Base-by-base conservation (phyloP, 2,888 invertebrate genomes). In the Caenorhabditis sinica region DNA sequence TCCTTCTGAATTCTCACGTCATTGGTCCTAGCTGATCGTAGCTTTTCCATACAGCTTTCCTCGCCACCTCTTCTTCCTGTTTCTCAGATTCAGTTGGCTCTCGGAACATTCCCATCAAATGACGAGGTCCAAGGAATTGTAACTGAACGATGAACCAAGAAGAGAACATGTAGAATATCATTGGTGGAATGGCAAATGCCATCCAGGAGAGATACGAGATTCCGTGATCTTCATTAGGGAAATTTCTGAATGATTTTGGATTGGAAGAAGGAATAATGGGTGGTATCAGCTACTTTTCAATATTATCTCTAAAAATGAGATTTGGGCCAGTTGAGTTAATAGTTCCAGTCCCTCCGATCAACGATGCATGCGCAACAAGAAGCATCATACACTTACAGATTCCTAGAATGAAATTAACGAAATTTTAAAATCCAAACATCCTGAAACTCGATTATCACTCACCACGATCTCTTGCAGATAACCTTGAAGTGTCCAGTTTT, bases 321-420 rank as follows among this genome's bases (percentile, higher is more conserved):
- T 90, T 90, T 13, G 90, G 90, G 11, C 87, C 89, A 6, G 90
- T 90, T 13, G 89, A 85, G 69, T 89, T 90, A 56, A 89, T 89
- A n/a, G 90, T 89, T n/a, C 90, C 89, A 28, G 89, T 89, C 30
- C 89, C 90, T 28, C 89, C 89, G 40, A 90, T 90, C 6, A 90
- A 74, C 8, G 89, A 88, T 33, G 90, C 90, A 60, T 89, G 89
- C n/a, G 88, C 83, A 25, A 89, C 89, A 8, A 89, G 83, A 17
- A 90, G 85, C 88, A 89, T 88, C 72, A 90, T 80, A 51, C 87
- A 85, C 71, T 90, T 90, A 65, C 89, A 89, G 23, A 90, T 89
- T 49, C 88, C 88, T 80, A 23, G 20, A 75, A 56, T 25, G 2
- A 61, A 61, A 61, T 6, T 49, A 9, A 40, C 1, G 6, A 20